A percentile compares a stretch with the other conserved stretches of the same genome.
Evolutionary conservation across 2,113 vertebrate genomes (phyloP).

Genomic region (Eublepharis macularius): DNA sequence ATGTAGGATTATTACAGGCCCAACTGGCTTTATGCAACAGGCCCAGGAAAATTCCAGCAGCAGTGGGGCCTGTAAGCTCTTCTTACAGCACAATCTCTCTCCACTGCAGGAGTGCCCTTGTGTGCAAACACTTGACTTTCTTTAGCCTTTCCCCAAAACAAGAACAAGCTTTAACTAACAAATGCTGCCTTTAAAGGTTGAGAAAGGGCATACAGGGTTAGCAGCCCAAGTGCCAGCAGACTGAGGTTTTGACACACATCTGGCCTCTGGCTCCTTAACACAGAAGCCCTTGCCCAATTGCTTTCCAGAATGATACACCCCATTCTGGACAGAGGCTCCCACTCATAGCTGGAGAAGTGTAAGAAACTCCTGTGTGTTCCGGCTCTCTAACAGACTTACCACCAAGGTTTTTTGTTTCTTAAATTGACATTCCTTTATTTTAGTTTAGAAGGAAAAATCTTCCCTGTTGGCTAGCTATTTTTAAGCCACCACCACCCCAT

Average conservation of each 20-base stretch:
- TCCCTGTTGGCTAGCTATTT: background rate
- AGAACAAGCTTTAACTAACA: background rate
- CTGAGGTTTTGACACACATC: background rate
- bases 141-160: background rate
- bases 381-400: background rate
- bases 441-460: background rate
- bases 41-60: background rate
- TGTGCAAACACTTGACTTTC: background rate
- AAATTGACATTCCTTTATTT: background rate
- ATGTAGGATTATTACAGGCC: background rate
- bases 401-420: background rate
- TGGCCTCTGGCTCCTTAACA: background rate
- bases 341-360: background rate
- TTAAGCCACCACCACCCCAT: background rate
- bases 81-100: background rate
- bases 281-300: background rate
- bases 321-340: background rate
- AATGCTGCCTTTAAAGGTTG: background rate
- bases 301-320: slow-evolving; percentile 13
- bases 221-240: background rate
- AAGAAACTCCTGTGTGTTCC: background rate
- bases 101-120: background rate
- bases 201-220: background rate
- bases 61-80: background rate
- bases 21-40: background rate